A percentile compares a stretch with the other conserved stretches of the same genome.
These are phyloP conservation scores for Xyrauchen texanus DNA, from an alignment of 2,113 vertebrate species.

Conservation along the genomic window DNA sequence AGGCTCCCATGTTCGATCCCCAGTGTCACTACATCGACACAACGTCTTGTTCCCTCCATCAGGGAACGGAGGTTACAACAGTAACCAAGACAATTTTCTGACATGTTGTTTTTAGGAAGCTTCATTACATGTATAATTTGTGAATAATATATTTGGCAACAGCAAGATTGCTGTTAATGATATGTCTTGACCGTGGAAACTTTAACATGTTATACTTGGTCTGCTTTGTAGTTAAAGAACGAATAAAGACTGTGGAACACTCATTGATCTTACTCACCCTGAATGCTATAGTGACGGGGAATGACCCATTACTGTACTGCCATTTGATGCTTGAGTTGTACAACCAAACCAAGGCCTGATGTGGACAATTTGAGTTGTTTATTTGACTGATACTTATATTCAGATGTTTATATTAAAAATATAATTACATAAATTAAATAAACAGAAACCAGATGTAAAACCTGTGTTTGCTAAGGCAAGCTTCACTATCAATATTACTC, in stretches of 20 bases:
- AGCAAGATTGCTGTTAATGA: not conserved
- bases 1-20: too few relatives aligned
- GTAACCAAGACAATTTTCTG: not conserved
- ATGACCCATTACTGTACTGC: not conserved
- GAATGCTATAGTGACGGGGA: not conserved
- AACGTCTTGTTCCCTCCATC: too few relatives aligned
- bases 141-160: not conserved
- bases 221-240: constrained; percentile 9
- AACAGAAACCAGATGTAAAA: not conserved
- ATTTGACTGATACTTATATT: not conserved
- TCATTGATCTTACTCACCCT: not conserved
- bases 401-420: not conserved
- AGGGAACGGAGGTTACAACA: not conserved
- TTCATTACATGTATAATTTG: not conserved
- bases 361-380: constrained; percentile 6
- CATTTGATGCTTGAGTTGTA: constrained; percentile 6
- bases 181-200: not conserved
- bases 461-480: not conserved
- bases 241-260: not conserved
- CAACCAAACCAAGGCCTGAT: not conserved
- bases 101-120: not conserved
- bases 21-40: too few relatives aligned
- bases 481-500: not conserved
- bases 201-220: not conserved
- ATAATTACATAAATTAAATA: not conserved